These are phyloP conservation scores for Enteromius afrohamiltoni DNA, from an alignment of 2,797 vertebrate genomes.

Conservation along the genomic window DNA sequence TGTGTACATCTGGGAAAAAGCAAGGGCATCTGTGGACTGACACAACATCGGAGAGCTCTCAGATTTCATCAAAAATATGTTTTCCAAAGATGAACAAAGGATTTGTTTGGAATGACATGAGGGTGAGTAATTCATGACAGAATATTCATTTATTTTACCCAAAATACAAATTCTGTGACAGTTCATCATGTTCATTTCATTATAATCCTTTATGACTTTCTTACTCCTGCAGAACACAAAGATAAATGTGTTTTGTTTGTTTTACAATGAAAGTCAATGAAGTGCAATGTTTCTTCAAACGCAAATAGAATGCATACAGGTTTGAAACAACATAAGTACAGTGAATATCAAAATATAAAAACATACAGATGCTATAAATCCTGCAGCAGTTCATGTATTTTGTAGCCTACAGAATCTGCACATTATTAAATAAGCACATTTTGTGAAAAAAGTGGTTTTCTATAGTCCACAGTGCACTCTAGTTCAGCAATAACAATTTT, in stretches of 20 bases:
- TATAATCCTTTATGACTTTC: not conserved
- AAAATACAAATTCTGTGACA: not conserved
- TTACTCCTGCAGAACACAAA: not conserved
- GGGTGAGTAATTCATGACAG: no score
- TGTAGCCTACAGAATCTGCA: not conserved
- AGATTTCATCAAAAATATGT: not conserved
- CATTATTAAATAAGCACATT: not conserved
- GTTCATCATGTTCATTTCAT: no score
- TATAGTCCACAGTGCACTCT: not conserved
- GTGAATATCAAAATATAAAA: not conserved
- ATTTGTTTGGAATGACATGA: no score
- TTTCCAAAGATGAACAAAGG: no score
- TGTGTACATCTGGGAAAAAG: conserved; percentile 39
- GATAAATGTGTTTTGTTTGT: no score
- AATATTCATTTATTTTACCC: not conserved
- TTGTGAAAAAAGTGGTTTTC: not conserved
- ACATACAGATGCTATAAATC: not conserved
- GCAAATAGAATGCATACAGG: not conserved
- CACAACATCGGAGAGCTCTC: not conserved
- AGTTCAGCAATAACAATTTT: not conserved
- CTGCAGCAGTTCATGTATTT: not conserved
- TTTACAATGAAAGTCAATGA: not conserved
- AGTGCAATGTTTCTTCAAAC: not conserved
- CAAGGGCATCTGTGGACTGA: conserved; percentile 4
- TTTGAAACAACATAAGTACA: not conserved